Evolutionary conservation across 1,140 invertebrate species (phyloP).

Genomic region (Aradophagus sp.): DNA sequence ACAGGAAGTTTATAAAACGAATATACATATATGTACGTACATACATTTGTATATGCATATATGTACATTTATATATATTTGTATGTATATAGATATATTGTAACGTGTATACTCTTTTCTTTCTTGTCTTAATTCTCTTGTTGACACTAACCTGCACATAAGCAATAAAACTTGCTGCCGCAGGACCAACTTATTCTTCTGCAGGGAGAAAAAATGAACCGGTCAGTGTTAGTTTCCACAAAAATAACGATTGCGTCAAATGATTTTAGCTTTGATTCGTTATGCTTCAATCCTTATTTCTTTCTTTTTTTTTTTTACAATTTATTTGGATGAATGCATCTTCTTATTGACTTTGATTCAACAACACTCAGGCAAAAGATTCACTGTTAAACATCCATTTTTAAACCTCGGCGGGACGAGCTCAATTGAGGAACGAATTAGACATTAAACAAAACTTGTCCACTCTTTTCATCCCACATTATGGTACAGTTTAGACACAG

Average conservation of each 20-base stretch:
- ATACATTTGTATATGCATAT: conserved; percentile 52
- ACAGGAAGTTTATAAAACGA: conserved; percentile 64
- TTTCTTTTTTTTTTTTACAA: no score
- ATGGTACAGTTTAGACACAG: conserved; percentile 17
- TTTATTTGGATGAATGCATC: no score
- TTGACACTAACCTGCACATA: conserved; percentile 83
- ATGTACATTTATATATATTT: no score
- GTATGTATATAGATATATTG: conserved; percentile 53
- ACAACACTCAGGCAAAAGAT: no score
- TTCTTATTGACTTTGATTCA: no score
- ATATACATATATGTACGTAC: conserved; percentile 46
- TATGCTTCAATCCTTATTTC: no score
- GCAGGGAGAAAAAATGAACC: conserved; percentile 75
- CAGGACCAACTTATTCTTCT: conserved; percentile 86
- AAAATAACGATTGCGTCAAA: conserved; percentile 36
- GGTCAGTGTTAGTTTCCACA: conserved; percentile 67
- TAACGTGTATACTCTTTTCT: conserved; percentile 59
- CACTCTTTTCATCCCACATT: conserved; percentile 30
- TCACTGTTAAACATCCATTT: conserved; percentile 28
- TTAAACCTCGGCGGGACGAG: conserved; percentile 66
- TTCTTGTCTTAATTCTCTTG: conserved; percentile 65
- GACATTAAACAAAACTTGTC: conserved; percentile 27
- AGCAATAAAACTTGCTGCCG: conserved; percentile 85
- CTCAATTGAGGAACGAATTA: conserved; percentile 52
- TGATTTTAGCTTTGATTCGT: conserved; percentile 36